A percentile compares a stretch with the other conserved stretches of the same genome.
These are phyloP conservation scores for Ranitomeya variabilis DNA, from an alignment of 2,113 vertebrate genomes.

Conservation along the genomic window DNA sequence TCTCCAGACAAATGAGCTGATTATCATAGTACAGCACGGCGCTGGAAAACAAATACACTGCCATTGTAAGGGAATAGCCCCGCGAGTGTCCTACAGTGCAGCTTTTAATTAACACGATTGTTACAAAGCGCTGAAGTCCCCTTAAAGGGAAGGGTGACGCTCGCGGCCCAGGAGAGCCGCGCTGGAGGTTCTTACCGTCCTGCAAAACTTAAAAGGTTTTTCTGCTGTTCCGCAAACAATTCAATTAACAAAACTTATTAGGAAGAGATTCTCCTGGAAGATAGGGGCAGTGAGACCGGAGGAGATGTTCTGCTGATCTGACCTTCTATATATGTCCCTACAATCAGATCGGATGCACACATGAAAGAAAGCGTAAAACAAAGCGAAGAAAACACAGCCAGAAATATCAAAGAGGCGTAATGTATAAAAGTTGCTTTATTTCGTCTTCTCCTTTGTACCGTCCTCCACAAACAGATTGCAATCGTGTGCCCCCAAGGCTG, in stretches of 20 bases:
- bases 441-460: too few species aligned
- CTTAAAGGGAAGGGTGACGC: conserved; percentile 10
- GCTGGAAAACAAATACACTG: conserved; percentile 5
- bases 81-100: conserved; percentile 11
- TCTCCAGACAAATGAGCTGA: neutral
- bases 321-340: too few species aligned
- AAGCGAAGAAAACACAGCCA: too few species aligned
- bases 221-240: conserved; percentile 8
- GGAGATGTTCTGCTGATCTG: neutral
- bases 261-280: neutral
- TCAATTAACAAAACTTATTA: neutral
- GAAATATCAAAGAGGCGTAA: too few species aligned
- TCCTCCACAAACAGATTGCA: too few species aligned
- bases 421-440: too few species aligned
- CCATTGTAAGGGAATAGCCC: conserved; percentile 17
- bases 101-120: conserved; percentile 42
- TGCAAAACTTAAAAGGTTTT: conserved; percentile 13
- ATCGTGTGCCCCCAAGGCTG: too few species aligned
- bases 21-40: neutral
- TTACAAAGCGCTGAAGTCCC: conserved; percentile 36
- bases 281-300: neutral
- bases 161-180: conserved; percentile 6
- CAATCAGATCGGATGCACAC: too few species aligned
- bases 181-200: conserved; percentile 1
- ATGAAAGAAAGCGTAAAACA: too few species aligned